Base-by-base conservation (phyloP, 2,113 vertebrate species). In the Lophura nycthemera region DNA sequence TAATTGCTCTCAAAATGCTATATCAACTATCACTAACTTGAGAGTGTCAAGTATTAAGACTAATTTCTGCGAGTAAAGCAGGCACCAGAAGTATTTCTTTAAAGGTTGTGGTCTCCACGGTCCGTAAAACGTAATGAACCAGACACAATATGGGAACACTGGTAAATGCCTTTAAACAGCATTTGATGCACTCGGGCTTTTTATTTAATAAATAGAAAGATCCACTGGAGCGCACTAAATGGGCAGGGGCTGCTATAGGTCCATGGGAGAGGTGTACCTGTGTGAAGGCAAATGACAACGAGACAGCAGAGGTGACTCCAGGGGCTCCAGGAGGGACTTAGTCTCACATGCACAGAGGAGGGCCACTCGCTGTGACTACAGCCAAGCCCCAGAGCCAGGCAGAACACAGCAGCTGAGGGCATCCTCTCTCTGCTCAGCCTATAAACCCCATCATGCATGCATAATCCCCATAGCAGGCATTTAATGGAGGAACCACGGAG, bases 1-100 rank as follows among this genome's bases (percentile, higher is more conserved):
- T 86, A 86, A 89, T 93, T 88, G 86, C 85, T 77, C 81, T 91
- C 67, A 88, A 93, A 96, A 91, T 34, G 79, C 79, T 92, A 17
- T 91, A 95, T 81, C 89, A 93, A 61, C 88, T 92, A 87, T 76
- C 83, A 24, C 92, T 92, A 96, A 89, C 78, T 82, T 71, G 84
- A 79, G 75, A 92, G 90, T 76, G 72, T 87, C 86, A 94, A 76
- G 43, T 64, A 90, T 67, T 75, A 90, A 67, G 81, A 79, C 56
- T 79, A 83, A 93, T 92, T 91, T 91, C 81, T 70, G 60, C 10
- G 21, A 95, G 82, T 48, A 73, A 93, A 64, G 67, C 59, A 61
- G 78, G 75, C 20, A 60, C 6, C 40, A 27, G 0, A 2, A 79
- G 50, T 8, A 83, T 65, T 72, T 83, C 54, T 83, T 82, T 57